Base-by-base conservation (phyloP, 2,888 invertebrate species). In the Elaeidobius kamerunicus region DNA sequence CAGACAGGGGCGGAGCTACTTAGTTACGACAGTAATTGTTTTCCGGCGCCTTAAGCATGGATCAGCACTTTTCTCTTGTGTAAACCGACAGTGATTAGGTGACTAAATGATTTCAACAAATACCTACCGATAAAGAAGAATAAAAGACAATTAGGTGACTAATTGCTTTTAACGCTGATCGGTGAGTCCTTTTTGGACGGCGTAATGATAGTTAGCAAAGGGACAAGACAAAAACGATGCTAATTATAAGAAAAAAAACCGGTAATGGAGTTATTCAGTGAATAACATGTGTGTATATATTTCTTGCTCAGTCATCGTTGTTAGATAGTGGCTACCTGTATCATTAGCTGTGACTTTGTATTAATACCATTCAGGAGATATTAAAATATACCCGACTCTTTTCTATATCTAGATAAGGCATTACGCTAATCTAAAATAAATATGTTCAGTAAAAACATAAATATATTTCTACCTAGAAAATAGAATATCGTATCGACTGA, bases 51-150 rank as follows among this genome's bases (percentile, higher is more conserved):
- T 69, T 55, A 45, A 61, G 54, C 63, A 63, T 64, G 66, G 65
- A 68, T 73, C 73, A 73, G 73, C 73, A 71, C 66, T 70, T 73
- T 72, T 69, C 56, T 57, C 36, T 34, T 43, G 47, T 55, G 38
- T 43, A 50, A 43, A 38, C 49, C 40, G 56, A 57, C 62, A 58
- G 65, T 69, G 68, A 72, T 72, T 72, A 72, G 69, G 70, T 71
- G 72, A 72, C 71, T 69, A 69, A 71, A 71, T 72, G 69, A 62
- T 70, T 70, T 71, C 63, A 68, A 68, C 69, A 66, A 68, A 63
- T 61, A 44, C 50, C 48, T 51, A 20, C 42, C 39, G 44, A 47
- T 38, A 27, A 35, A 45, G 36, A 28, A 49, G 51, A 55, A 55
- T 56, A 56, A 49, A 56, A 41, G 56, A 54, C 54, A 57, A 54